Evolutionary conservation across 2,113 vertebrate species (phyloP).

Genomic region (Pan paniscus): DNA sequence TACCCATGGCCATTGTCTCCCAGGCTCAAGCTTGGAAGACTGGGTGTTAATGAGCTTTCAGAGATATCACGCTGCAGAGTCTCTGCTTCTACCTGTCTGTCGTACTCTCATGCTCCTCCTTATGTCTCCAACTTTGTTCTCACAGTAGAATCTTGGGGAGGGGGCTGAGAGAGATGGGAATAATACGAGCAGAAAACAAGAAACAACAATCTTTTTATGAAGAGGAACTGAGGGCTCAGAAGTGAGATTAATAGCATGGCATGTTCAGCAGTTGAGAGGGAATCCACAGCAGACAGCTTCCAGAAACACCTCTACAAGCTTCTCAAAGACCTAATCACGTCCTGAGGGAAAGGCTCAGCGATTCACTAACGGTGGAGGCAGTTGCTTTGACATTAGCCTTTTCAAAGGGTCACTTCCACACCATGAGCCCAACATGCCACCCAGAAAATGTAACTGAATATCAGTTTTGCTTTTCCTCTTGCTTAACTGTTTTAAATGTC

Average conservation of each 20-base stretch:
- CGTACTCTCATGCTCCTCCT: fast-evolving
- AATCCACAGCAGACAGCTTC: constrained; percentile 12
- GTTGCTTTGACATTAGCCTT: constrained; percentile 71
- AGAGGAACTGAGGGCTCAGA: neutral
- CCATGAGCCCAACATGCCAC: constrained; percentile 41
- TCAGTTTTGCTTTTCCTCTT: constrained; percentile 62
- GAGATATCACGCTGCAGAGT: neutral
- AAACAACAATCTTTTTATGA: neutral
- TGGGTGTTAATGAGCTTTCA: neutral
- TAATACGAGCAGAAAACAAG: constrained; percentile 27
- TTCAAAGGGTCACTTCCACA: constrained; percentile 54
- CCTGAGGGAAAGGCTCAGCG: constrained; percentile 52
- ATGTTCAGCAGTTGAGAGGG: neutral
- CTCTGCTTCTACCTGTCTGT: neutral
- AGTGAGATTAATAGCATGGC: constrained; percentile 20
- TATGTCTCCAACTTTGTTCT: neutral
- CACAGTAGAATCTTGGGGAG: neutral
- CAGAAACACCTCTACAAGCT: constrained; percentile 54
- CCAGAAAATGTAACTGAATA: constrained; percentile 69
- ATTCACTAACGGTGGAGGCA: neutral
- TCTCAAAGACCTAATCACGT: constrained; percentile 55
- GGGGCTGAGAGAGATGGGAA: neutral
- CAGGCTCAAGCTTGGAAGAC: neutral
- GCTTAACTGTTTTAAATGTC: constrained; percentile 71
- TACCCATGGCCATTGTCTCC: fast-evolving